A percentile compares a stretch with the other conserved stretches of the same genome.
These are phyloP conservation scores for Setipinna tenuifilis DNA, from an alignment of 2,797 vertebrate species.

Conservation along the genomic window DNA sequence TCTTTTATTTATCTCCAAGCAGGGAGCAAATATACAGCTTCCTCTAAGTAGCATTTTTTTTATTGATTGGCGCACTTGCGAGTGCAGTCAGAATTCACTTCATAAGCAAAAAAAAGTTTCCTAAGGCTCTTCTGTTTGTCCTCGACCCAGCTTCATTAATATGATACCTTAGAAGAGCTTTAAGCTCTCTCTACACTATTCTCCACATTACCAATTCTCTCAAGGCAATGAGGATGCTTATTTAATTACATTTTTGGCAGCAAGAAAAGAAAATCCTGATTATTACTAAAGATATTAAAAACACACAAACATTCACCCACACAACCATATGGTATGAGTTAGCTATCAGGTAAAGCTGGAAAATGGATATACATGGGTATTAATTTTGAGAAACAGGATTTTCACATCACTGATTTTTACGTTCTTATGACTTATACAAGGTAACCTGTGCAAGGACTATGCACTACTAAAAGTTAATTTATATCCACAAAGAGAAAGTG, in stretches of 20 bases:
- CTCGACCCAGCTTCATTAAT: background rate
- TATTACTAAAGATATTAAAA: conserved; percentile 13
- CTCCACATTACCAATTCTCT: background rate
- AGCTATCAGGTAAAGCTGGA: background rate
- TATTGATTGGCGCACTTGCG: conserved; percentile 24
- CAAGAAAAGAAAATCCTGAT: background rate
- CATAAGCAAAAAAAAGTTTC: conserved; percentile 16
- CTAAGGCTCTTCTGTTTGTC: background rate
- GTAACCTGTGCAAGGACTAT: background rate
- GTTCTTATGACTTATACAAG: background rate
- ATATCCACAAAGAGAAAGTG: conserved; percentile 2
- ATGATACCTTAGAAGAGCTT: background rate
- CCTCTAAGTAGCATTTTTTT: conserved; percentile 20
- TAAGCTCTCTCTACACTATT: background rate
- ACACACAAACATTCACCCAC: background rate
- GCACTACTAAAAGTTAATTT: background rate
- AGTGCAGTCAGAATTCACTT: background rate
- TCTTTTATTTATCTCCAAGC: conserved; percentile 27
- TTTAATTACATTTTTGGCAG: conserved; percentile 21
- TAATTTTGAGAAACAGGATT: background rate
- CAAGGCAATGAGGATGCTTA: conserved; percentile 9
- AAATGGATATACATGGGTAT: background rate
- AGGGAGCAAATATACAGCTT: conserved; percentile 40
- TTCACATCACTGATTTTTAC: conserved; percentile 4
- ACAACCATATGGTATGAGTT: background rate